These are phyloP conservation scores for Trichomycterus rosablanca DNA, from an alignment of 2,113 vertebrate genomes.

Conservation along the genomic window DNA sequence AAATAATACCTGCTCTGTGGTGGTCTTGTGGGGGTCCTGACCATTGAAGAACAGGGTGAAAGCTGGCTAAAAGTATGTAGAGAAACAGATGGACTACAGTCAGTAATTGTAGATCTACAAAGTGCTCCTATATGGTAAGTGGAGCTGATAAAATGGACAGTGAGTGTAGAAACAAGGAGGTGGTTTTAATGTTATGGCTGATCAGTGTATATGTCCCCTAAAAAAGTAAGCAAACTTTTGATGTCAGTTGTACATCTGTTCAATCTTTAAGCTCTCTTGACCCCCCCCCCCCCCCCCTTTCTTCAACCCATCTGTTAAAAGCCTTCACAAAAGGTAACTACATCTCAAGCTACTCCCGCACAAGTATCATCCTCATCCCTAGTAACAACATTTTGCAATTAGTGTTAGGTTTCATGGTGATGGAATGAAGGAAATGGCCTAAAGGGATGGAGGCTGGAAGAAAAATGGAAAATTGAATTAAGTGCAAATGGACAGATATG, in stretches of 20 bases:
- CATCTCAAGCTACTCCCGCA: conserved; percentile 43
- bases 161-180: no score
- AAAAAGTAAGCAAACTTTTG: no score
- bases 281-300: background rate
- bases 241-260: conserved; percentile 2
- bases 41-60: no score
- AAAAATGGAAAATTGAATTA: conserved; percentile 11
- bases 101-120: no score
- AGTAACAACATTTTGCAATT: conserved; percentile 48
- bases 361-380: conserved; percentile 28
- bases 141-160: no score
- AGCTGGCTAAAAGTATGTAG: no score
- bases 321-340: conserved; percentile 51
- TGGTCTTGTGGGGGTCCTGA: no score
- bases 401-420: conserved; percentile 52
- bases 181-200: no score
- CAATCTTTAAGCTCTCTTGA: conserved; percentile 12
- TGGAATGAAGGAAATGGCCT: conserved; percentile 26
- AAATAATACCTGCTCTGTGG: no score
- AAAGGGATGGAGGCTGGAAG: conserved; percentile 21
- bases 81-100: no score
- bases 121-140: no score
- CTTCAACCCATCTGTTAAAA: conserved; percentile 34
- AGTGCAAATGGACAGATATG: conserved; percentile 13
- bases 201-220: no score